Base-by-base conservation (phyloP, 2,113 vertebrate genomes). In the Rousettus leschenaultii region DNA sequence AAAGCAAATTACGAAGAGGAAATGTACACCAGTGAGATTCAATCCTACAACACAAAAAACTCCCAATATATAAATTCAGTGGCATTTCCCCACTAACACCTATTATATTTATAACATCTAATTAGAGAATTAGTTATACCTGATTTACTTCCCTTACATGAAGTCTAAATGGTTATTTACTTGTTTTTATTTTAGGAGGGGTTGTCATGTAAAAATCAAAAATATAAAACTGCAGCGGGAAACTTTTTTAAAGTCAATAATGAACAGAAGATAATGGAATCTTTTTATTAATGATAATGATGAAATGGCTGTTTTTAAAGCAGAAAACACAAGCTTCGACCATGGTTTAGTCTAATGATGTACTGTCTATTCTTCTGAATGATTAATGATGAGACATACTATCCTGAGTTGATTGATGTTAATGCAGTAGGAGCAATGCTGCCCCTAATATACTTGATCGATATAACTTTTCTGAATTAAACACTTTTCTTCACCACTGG, bases 391-490 rank as follows among this genome's bases (percentile, higher is more conserved):
- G 40, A 38, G 65, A 68, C 55, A 5, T 75, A 35, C 28, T n/a
- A 74, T 51, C 59, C 22, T 59, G 45, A 48, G 13, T 0, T 71
- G 85, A 96, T 1, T 40, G 61, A 87, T 38, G 61, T 94, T 94
- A 88, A 87, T 78, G 14, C 66, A 94, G 30, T 48, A 78, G 59
- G 28, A n/a, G 19, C 16, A 12, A 51, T 48, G 11, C 26, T 89
- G 57, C 55, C 35, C 55, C 55, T 83, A 88, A 89, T 68, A 91
- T 26, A 82, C 14, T 95, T 86, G 73, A 95, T 86, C 92, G 73
- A 96, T 89, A 91, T 28, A 83, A 86, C 68, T 70, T 95, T 96
- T 80, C 59, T 87, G 35, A 96, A 86, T 95, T 91, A 90, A 95
- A 96, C 40, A 90, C 53, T 71, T 94, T 91, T 65, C 35, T 80